phyloP scores from a whole-genome alignment of 2,888 invertebrate species.

The Caenorhabditis panamensis region DNA sequence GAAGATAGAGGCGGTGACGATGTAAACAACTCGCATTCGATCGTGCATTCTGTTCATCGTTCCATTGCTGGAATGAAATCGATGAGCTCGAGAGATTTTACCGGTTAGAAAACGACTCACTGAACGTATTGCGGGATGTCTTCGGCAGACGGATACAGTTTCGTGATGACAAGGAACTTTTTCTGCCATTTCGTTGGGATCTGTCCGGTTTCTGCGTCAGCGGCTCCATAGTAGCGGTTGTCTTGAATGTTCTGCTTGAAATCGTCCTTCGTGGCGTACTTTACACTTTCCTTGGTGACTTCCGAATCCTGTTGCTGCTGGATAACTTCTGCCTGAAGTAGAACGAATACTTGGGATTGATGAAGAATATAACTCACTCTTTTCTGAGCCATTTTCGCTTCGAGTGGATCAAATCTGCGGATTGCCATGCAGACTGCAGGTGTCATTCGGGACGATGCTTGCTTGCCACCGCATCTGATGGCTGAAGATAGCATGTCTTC shows the following conservation, averaged over 20 bases:
- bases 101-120: conserved; percentile 47
- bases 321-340: conserved; percentile 37
- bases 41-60: conserved; percentile 79
- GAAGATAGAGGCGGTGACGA: conserved; percentile 66
- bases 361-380: too few relatives aligned
- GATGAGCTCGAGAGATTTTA: background rate
- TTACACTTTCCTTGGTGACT: conserved; percentile 22
- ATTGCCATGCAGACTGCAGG: conserved; percentile 46
- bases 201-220: conserved; percentile 63
- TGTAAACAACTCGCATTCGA: conserved; percentile 74
- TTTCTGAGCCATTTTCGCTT: conserved; percentile 63
- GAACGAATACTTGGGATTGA: too few relatives aligned
- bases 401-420: conserved; percentile 56
- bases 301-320: conserved; percentile 31
- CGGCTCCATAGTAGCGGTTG: conserved; percentile 62
- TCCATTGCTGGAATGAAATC: conserved; percentile 60
- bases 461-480: conserved; percentile 31
- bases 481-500: conserved; percentile 39
- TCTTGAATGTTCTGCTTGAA: conserved; percentile 61
- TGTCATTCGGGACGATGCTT: conserved; percentile 43
- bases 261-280: conserved; percentile 65
- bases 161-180: conserved; percentile 74
- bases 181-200: conserved; percentile 72
- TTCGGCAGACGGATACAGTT: conserved; percentile 63
- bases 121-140: conserved; percentile 74